A percentile compares a stretch with the other conserved stretches of the same genome.
Conservation (phyloP, 2,113 vertebrate species). For the Gobius niger region DNA sequence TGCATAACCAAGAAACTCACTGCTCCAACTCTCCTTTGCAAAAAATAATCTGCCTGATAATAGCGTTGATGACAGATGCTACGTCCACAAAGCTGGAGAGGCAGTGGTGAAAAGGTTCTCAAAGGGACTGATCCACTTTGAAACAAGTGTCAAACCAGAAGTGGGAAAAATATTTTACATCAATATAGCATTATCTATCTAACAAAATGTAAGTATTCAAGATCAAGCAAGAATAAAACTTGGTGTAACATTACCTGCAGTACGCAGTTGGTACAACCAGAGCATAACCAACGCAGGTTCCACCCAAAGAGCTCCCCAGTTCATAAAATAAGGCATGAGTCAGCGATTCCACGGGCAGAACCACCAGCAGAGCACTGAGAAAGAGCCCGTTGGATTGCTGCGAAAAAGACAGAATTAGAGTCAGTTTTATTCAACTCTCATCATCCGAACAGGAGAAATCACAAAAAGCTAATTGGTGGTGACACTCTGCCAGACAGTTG, state of each 20-base stretch:
- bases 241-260: conserved; percentile 82
- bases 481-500: conserved; percentile 44
- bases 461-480: conserved; percentile 42
- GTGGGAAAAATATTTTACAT: too few relatives aligned
- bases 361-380: conserved; percentile 89
- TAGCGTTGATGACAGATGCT: too few relatives aligned
- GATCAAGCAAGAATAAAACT: too few relatives aligned
- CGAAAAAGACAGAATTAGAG: conserved; percentile 33
- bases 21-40: too few relatives aligned
- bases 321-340: conserved; percentile 91
- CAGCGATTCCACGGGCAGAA: conserved; percentile 93
- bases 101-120: too few relatives aligned
- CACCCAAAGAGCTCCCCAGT: conserved; percentile 91
- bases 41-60: too few relatives aligned
- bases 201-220: too few relatives aligned
- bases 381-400: conserved; percentile 89
- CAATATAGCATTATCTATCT: too few relatives aligned
- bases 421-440: conserved; percentile 41
- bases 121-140: too few relatives aligned
- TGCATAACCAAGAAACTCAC: too few relatives aligned
- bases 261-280: conserved; percentile 93
- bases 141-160: too few relatives aligned
- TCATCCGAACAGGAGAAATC: conserved; percentile 25
- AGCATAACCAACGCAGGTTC: conserved; percentile 94
- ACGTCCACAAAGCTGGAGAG: too few relatives aligned